Conservation (phyloP, 2,888 invertebrate genomes). For the Meliscaeva auricollis region DNA sequence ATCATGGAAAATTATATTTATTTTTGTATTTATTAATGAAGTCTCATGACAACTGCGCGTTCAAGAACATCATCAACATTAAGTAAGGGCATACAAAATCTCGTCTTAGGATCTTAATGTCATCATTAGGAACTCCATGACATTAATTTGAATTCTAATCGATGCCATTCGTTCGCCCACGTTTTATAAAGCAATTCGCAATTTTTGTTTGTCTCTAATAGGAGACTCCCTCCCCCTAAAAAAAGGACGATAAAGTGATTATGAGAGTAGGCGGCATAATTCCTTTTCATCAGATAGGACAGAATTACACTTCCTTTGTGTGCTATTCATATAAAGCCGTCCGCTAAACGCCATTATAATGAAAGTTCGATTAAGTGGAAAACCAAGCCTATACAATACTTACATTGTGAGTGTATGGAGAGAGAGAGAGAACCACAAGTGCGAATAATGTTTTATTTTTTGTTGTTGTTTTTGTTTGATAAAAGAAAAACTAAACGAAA, state of each 20-base stretch:
- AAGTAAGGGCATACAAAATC: too few species aligned
- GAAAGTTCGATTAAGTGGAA: slow-evolving; percentile 3
- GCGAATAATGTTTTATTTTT: slow-evolving; percentile 34
- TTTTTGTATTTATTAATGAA: too few species aligned
- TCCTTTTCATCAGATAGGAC: not conserved
- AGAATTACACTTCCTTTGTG: slow-evolving; percentile 1
- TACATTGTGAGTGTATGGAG: too few species aligned
- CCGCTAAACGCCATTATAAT: not conserved
- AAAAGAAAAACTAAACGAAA: slow-evolving; percentile 49
- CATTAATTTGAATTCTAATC: slow-evolving; percentile 16
- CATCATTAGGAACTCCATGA: not conserved
- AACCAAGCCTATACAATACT: not conserved
- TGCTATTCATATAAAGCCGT: slow-evolving; percentile 5
- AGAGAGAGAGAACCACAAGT: slow-evolving; percentile 26
- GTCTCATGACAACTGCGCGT: too few species aligned
- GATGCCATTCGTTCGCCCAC: not conserved
- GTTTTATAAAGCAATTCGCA: not conserved
- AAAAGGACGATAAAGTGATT: slow-evolving; percentile 2
- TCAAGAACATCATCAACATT: too few species aligned
- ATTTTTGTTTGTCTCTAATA: too few species aligned
- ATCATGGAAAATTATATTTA: too few species aligned
- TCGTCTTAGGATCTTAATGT: not conserved
- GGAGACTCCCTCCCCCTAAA: slow-evolving; percentile 5
- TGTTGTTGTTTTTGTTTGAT: not conserved
- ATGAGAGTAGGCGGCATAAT: not conserved